Conservation (phyloP, 1,140 invertebrate species). For the Camponotus floridanus region DNA sequence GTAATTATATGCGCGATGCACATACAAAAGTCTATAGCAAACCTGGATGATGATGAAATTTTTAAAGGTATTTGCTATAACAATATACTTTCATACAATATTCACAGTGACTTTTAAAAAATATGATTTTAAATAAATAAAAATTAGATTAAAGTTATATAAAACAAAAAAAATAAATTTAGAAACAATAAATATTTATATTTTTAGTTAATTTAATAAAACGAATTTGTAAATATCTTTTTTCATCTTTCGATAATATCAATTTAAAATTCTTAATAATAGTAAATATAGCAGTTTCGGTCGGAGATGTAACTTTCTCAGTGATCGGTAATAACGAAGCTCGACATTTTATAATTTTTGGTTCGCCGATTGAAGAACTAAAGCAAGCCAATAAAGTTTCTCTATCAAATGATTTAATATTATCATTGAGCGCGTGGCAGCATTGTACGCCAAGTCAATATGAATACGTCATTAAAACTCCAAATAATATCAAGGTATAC, state of each 20-base stretch:
- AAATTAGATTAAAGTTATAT: conserved; percentile 6
- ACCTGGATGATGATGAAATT: not conserved
- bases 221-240: not conserved
- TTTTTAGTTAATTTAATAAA: no score
- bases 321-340: conserved; percentile 72
- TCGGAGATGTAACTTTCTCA: conserved; percentile 75
- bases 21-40: conserved; percentile 69
- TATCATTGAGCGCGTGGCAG: conserved; percentile 71
- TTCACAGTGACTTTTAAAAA: not conserved
- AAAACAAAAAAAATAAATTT: no score
- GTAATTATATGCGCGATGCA: conserved; percentile 71
- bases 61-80: conserved; percentile 39
- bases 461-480: conserved; percentile 70
- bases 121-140: not conserved
- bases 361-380: conserved; percentile 72
- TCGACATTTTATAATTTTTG: conserved; percentile 73
- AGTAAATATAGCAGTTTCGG: conserved; percentile 76
- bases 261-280: conserved; percentile 5
- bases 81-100: not conserved
- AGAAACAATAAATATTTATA: no score
- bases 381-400: conserved; percentile 62
- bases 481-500: conserved; percentile 70
- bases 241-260: not conserved
- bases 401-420: conserved; percentile 68
- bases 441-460: conserved; percentile 68